Base-by-base conservation (phyloP, 2,113 vertebrate species). In the Mystacornis crossleyi region DNA sequence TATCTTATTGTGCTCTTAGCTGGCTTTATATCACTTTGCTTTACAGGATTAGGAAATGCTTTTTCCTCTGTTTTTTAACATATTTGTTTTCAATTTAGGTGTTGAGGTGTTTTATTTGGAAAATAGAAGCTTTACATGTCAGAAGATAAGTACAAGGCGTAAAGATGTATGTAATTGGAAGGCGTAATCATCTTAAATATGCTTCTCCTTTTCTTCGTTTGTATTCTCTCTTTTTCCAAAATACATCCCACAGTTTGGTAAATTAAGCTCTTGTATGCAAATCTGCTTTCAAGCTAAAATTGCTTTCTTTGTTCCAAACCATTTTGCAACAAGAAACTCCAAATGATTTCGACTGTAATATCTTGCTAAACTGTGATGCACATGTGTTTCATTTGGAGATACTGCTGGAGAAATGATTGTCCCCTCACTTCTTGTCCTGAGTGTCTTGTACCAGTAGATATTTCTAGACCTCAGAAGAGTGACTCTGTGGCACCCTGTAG, bases 1-100 rank as follows among this genome's bases (percentile, higher is more conserved):
- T 93, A 96, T 96, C 67, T 81, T 74, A 91, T 82, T 97, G 83
- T 86, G 73, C 53, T 95, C 28, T 96, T 93, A 96, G 42, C 47
- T 73, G 95, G 25, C 24, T 95, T 97, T 97, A 62, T 95, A 94
- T 94, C 74, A 51, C 77, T 86, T 93, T 45, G 89, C 28, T 74
- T 83, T 89, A 79, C 43, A 84, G 55, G 54, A 91, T 96, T 94
- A 93, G 86, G 57, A 96, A 85, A 93, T 82, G 21, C 40, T 89
- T 81, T 38, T 91, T 85, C 80, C 67, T 54, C 60, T 81, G 28
- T 57, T 95, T 92, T 92, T 80, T 43, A 62, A 58, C 3, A 12
- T 72, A 48, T 9, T 85, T 83, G 54, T 93, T 95, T 86, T 92
- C 43, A 70, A 13, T 71, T 80, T 86, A 50, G 65, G 43, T 66